Base-by-base conservation (phyloP, 1,140 invertebrate species). In the Drosophila ogumai region DNA sequence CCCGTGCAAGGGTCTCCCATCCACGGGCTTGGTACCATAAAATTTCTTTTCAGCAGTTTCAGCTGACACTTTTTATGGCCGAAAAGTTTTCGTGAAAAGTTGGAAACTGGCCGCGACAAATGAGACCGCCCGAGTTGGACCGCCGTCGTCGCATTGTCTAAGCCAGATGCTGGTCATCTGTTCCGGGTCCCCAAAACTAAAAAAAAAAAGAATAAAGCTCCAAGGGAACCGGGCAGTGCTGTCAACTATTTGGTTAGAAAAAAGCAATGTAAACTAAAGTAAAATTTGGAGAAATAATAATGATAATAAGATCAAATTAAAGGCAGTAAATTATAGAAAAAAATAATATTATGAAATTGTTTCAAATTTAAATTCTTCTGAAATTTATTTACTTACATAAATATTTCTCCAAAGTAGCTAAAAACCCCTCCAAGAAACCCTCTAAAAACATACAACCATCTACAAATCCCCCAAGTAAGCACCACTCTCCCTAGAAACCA, bases 61-160 rank as follows among this genome's bases (percentile, higher is more conserved):
- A 22, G 46, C 41, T 87, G 84, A 84, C 81, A 88, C 80, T 75
- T 90, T 88, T 88, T 88, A 88, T 78, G 77, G 49, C 79, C 57
- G 9, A 59, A 86, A 85, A 86, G 69, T 86, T 81, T 81, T 85
- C 65, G 40, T 71, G 59, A 81, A 81, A 85, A 81, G 59, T 80
- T 84, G 50, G 54, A 55, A 52, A 50, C 73, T 54, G 44, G 64
- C 63, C 77, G 34, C 81, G 82, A 90, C 85, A 90, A 90, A 90
- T 90, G 85, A 90, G 85, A 75, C 85, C 85, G 85, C 85, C 85
- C 78, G 78, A 79, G 82, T 85, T 34, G 65, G 79, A 86, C 82
- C 82, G 82, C 82, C 82, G 82, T 63, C 82, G 82, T 86, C 82
- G 82, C 79, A 64, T 85, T 82, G 85, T 81, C 81, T 88, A 49